Evolutionary conservation across 1,140 invertebrate genomes (phyloP).

Genomic region (Oedothorax gibbosus): DNA sequence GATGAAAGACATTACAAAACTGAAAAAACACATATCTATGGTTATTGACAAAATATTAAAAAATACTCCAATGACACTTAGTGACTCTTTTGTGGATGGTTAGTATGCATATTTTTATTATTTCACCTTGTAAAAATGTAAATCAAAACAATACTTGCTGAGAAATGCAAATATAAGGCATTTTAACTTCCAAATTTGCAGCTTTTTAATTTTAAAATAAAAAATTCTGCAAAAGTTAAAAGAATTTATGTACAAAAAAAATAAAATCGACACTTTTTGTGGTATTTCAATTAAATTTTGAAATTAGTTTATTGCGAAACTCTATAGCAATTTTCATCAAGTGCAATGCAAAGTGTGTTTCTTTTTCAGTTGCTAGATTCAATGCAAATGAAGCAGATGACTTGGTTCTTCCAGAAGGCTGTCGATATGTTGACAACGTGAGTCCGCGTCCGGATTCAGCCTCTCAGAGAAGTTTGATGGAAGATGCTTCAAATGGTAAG

Average conservation of each 20-base stretch:
- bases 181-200: too few relatives aligned
- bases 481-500: conserved; percentile 20
- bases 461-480: neutral
- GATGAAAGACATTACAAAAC: conserved; percentile 71
- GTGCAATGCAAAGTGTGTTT: too few relatives aligned
- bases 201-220: too few relatives aligned
- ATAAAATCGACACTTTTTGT: too few relatives aligned
- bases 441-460: conserved; percentile 6
- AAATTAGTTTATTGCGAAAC: too few relatives aligned
- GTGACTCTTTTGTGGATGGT: conserved; percentile 7
- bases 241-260: too few relatives aligned
- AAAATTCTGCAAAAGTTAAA: too few relatives aligned
- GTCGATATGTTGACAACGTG: conserved; percentile 37
- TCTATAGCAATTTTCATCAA: too few relatives aligned
- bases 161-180: too few relatives aligned
- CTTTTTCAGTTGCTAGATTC: neutral
- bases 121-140: too few relatives aligned
- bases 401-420: conserved; percentile 30
- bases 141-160: too few relatives aligned
- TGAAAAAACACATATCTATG: conserved; percentile 74
- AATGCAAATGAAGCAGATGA: conserved; percentile 45
- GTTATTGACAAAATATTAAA: conserved; percentile 72
- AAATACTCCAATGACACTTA: conserved; percentile 61
- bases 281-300: too few relatives aligned
- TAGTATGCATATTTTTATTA: neutral